Percentiles rank a stretch among this genome's conserved stretches.
These are phyloP conservation scores for Rhabdophis nuchalis DNA, from an alignment of 2,797 vertebrate genomes.

Conservation along the genomic window DNA sequence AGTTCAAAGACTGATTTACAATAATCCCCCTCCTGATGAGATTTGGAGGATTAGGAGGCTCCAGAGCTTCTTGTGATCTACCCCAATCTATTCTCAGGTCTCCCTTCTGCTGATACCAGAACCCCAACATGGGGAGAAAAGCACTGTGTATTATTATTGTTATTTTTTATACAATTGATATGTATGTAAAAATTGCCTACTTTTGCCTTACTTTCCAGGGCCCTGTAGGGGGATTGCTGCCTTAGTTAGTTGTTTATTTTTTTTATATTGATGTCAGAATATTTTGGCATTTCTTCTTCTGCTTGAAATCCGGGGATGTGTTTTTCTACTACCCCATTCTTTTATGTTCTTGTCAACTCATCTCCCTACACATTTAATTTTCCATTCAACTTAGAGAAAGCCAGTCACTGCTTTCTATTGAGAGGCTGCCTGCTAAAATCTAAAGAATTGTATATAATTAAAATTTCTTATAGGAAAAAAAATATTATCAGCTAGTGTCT, in stretches of 20 bases:
- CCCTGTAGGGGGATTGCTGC: not conserved
- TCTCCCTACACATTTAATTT: not conserved
- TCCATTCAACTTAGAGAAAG: not conserved
- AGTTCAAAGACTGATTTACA: not conserved
- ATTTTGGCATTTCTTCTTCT: not conserved
- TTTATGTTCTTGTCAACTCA: not conserved
- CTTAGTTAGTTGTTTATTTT: not conserved
- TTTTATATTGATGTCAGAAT: not conserved
- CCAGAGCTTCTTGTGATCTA: not conserved
- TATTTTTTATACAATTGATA: not conserved
- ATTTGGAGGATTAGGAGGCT: not conserved
- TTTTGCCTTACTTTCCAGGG: not conserved
- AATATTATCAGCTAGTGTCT: not conserved
- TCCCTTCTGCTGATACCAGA: not conserved
- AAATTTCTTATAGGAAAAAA: conserved; percentile 34
- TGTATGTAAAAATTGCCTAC: not conserved
- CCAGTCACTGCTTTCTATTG: conserved; percentile 8
- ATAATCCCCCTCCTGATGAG: not conserved
- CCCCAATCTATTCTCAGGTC: not conserved
- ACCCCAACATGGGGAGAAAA: not conserved
- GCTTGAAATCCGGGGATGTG: not conserved
- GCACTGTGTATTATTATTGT: not conserved
- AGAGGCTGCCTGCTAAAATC: conserved; percentile 38
- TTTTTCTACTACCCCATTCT: not conserved
- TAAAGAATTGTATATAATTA: conserved; percentile 3